Conservation (phyloP, 2,888 invertebrate genomes). For the Rhagonycha lutea region DNA sequence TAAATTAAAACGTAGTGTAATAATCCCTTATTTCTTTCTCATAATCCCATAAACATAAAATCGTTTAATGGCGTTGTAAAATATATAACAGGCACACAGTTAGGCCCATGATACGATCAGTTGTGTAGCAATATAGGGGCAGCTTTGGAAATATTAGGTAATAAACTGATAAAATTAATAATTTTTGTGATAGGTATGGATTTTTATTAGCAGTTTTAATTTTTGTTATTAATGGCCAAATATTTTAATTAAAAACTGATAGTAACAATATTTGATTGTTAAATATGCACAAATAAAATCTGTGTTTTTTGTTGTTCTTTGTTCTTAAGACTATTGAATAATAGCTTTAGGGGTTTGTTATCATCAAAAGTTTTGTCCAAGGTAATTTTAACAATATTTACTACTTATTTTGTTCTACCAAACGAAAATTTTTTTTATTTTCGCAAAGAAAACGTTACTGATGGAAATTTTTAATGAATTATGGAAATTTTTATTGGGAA, state of each 20-base stretch:
- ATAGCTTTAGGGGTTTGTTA: too few species aligned
- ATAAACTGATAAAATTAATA: not conserved
- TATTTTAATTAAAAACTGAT: not conserved
- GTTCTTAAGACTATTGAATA: not conserved
- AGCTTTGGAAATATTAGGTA: not conserved
- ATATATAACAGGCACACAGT: not conserved
- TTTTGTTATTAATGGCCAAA: not conserved
- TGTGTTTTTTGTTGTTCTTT: not conserved
- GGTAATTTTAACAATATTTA: conserved; percentile 8
- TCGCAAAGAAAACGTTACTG: not conserved
- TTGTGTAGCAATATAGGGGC: not conserved
- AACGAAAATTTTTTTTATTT: not conserved
- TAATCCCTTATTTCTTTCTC: not conserved
- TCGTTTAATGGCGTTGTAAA: not conserved
- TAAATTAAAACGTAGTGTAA: not conserved
- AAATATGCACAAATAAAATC: too few species aligned
- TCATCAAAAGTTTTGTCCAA: not conserved
- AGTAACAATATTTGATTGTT: not conserved
- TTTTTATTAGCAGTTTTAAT: not conserved
- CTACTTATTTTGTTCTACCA: not conserved
- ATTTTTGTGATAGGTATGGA: not conserved
- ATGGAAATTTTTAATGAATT: not conserved
- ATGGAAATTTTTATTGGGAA: not conserved
- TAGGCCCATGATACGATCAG: not conserved
- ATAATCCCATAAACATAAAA: not conserved